Percentiles rank a stretch among this genome's conserved stretches.
These are phyloP conservation scores for Protobothrops flavoviridis DNA, from an alignment of 2,113 vertebrate species.

Conservation along the genomic window DNA sequence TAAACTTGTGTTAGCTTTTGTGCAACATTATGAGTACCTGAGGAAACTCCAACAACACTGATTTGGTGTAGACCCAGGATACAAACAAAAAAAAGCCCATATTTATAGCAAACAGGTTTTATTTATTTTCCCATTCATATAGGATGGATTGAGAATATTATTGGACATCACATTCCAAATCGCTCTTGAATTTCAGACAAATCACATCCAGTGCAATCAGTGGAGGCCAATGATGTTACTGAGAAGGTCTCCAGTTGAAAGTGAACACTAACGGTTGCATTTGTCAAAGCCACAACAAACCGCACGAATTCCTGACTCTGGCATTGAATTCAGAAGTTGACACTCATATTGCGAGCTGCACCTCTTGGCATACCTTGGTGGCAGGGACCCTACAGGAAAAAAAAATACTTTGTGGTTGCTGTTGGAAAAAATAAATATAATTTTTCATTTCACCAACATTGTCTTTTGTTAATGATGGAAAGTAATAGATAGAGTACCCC, in stretches of 20 bases:
- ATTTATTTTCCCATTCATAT: not conserved
- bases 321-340: not conserved
- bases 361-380: not conserved
- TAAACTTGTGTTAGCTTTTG: not conserved
- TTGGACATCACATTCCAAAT: not conserved
- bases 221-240: not conserved
- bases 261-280: not conserved
- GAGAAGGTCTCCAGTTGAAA: not conserved
- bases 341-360: not conserved
- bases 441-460: not conserved
- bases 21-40: not conserved
- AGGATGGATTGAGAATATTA: not conserved
- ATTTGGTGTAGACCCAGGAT: not conserved
- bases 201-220: not conserved
- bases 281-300: not conserved
- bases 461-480: not conserved
- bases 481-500: not conserved
- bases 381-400: not conserved
- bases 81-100: not conserved
- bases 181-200: not conserved
- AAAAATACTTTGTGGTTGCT: not conserved
- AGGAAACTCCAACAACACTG: not conserved
- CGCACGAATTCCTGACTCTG: accelerated
- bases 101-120: not conserved
- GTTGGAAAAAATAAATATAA: not conserved